Evolutionary conservation across 2,797 vertebrate species (phyloP).

Genomic region (Pangasius krempfi): DNA sequence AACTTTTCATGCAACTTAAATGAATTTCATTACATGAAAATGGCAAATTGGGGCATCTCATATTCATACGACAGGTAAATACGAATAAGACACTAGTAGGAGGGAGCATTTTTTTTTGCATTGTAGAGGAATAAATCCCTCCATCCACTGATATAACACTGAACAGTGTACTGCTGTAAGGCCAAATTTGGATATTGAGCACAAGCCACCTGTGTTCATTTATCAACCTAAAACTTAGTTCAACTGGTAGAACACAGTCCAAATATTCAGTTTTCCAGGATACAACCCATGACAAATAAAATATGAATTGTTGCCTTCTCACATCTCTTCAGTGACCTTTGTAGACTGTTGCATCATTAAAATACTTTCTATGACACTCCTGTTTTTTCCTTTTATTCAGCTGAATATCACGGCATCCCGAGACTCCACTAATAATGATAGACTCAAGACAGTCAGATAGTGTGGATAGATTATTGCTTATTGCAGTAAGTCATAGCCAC

Average conservation of each 20-base stretch:
- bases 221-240: conserved; percentile 42
- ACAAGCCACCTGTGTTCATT: conserved; percentile 50
- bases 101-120: conserved; percentile 11
- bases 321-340: conserved; percentile 43
- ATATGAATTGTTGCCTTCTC: conserved; percentile 46
- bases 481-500: conserved; percentile 15
- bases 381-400: conserved; percentile 32
- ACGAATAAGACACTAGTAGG: not conserved
- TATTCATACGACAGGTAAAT: not conserved
- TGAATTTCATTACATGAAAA: not conserved
- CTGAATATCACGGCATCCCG: conserved; percentile 38
- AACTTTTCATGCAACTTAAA: not conserved
- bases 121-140: conserved; percentile 24
- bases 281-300: conserved; percentile 48
- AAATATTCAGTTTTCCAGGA: conserved; percentile 46
- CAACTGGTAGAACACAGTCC: conserved; percentile 32
- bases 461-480: conserved; percentile 29
- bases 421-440: conserved; percentile 32
- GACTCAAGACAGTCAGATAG: conserved; percentile 31
- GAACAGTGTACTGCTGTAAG: conserved; percentile 26
- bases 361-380: conserved; percentile 26
- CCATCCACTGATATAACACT: conserved; percentile 30
- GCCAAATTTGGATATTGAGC: conserved; percentile 55
- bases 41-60: not conserved
- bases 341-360: conserved; percentile 34